phyloP scores from a whole-genome alignment of 2,888 invertebrate genomes.

The Bruchidius siliquastri region DNA sequence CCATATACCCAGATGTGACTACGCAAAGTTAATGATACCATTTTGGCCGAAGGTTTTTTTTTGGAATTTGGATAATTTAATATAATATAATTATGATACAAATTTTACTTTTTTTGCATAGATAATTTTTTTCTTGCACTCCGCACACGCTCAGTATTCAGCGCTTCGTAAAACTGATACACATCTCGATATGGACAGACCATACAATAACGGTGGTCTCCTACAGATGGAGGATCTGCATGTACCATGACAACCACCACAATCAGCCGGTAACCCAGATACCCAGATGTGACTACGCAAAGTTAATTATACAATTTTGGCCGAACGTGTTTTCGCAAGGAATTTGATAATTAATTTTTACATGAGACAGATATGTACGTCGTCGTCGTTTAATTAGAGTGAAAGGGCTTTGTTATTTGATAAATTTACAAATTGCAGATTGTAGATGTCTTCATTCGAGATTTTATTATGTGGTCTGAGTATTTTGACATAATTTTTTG shows the following conservation, averaged over 20 bases:
- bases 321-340: too few relatives aligned
- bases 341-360: too few relatives aligned
- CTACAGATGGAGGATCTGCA: neutral
- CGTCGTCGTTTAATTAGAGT: too few relatives aligned
- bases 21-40: neutral
- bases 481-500: too few relatives aligned
- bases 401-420: too few relatives aligned
- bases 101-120: neutral
- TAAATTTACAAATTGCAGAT: too few relatives aligned
- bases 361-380: too few relatives aligned
- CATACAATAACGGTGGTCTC: neutral
- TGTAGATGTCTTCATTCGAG: too few relatives aligned
- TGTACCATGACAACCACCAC: neutral
- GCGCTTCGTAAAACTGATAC: neutral
- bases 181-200: neutral
- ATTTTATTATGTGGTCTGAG: too few relatives aligned
- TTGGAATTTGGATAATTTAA: too few relatives aligned
- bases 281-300: neutral
- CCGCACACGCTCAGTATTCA: neutral
- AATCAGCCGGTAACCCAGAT: neutral
- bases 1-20: neutral
- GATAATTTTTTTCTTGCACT: neutral
- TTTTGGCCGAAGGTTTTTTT: neutral
- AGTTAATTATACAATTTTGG: neutral
- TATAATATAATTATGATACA: too few relatives aligned